These are phyloP conservation scores for Uropetala carovei DNA, from an alignment of 2,888 invertebrate genomes.

Conservation along the genomic window DNA sequence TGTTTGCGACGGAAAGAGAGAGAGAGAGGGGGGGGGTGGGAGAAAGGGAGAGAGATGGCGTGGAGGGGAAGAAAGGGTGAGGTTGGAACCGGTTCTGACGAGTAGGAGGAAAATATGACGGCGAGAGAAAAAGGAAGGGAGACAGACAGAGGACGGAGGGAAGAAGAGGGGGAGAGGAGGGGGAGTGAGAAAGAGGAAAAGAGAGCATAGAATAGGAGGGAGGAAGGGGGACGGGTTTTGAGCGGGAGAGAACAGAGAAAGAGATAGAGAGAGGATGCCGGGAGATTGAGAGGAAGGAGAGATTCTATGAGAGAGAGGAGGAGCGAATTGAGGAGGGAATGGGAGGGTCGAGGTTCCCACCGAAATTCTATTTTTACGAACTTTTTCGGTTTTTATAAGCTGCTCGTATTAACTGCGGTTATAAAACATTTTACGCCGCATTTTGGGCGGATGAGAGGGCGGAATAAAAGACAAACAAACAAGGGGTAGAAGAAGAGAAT, in stretches of 20 bases:
- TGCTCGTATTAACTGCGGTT: slow-evolving; percentile 19
- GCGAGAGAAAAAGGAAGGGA: slow-evolving; percentile 34
- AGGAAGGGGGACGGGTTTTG: too few relatives aligned
- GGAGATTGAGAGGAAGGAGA: background rate
- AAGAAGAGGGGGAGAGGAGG: background rate
- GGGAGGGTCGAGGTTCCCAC: background rate
- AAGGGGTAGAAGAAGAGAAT: background rate
- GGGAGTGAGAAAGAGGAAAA: background rate
- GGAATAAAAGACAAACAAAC: slow-evolving; percentile 17
- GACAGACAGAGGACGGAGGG: slow-evolving; percentile 3
- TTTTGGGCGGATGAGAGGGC: background rate
- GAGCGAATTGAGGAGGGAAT: background rate
- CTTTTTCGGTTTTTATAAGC: slow-evolving; percentile 28
- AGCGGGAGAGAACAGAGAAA: background rate
- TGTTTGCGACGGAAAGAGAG: background rate
- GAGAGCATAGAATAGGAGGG: too few relatives aligned
- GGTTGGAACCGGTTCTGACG: slow-evolving; percentile 45
- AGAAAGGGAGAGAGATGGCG: too few relatives aligned
- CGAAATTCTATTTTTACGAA: slow-evolving; percentile 28
- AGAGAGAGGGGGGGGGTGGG: background rate
- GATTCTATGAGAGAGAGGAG: background rate
- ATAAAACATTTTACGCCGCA: slow-evolving; percentile 35
- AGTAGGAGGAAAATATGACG: slow-evolving; percentile 26
- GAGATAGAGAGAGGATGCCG: background rate
- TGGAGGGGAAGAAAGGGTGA: background rate